Percentiles rank a stretch among this genome's conserved stretches.
Conservation (phyloP, 2,113 vertebrate species). For the Cromileptes altivelis region DNA sequence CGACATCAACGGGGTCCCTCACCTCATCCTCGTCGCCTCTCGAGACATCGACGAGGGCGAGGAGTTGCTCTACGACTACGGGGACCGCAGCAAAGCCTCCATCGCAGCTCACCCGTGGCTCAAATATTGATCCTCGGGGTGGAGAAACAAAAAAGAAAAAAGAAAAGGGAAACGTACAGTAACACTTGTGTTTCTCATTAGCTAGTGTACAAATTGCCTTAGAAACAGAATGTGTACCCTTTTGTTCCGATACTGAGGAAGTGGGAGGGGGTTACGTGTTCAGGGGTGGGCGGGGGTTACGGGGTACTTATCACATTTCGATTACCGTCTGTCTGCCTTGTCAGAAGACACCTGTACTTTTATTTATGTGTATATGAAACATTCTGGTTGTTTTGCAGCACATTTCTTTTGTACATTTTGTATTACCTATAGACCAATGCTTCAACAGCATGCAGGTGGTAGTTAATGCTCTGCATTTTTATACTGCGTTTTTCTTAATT, state of each 20-base stretch:
- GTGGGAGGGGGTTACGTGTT: not conserved
- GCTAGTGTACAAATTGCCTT: constrained; percentile 82
- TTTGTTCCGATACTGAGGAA: not conserved
- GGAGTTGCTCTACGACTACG: constrained; percentile 97
- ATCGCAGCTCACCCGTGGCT: constrained; percentile 96
- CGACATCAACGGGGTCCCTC: constrained; percentile 91
- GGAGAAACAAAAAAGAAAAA: not conserved
- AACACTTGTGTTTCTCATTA: constrained; percentile 64
- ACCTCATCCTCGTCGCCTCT: constrained; percentile 96
- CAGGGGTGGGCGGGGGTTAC: not conserved
- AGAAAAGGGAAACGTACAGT: constrained; percentile 61
- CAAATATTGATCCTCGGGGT: constrained; percentile 86
- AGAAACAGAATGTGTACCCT: constrained; percentile 78
- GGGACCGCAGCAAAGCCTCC: constrained; percentile 95
- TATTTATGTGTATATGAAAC: constrained; percentile 79
- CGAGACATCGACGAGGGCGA: constrained; percentile 93
- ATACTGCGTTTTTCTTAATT: constrained; percentile 80
- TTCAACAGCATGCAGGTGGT: constrained; percentile 84
- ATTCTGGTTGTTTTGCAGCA: constrained; percentile 80
- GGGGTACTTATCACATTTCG: constrained; percentile 45
- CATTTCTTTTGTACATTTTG: constrained; percentile 88
- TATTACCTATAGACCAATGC: constrained; percentile 83
- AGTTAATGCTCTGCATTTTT: constrained; percentile 86
- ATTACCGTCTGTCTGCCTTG: constrained; percentile 77
- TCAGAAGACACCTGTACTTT: constrained; percentile 86